phyloP scores from a whole-genome alignment of 2,113 vertebrate species.

The Lagopus leucura region DNA sequence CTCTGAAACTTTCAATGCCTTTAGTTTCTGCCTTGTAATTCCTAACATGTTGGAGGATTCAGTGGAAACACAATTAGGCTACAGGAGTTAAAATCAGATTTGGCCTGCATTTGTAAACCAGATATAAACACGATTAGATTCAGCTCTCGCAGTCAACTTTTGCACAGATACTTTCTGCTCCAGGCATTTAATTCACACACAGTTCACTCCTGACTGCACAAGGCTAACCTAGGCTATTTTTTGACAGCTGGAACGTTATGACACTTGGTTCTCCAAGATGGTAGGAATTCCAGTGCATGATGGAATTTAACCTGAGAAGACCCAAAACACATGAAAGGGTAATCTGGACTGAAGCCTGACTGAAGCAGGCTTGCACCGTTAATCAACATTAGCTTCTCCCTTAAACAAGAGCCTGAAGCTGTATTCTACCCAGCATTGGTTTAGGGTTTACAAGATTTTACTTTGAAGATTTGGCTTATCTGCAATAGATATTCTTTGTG shows the following conservation, averaged over 20 bases:
- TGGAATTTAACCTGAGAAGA: background rate
- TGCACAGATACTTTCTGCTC: background rate
- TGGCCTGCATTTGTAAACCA: background rate
- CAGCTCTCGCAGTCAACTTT: background rate
- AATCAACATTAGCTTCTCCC: background rate
- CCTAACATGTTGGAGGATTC: background rate
- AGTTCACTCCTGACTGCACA: background rate
- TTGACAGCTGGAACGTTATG: background rate
- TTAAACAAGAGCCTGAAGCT: background rate
- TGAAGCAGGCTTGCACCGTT: background rate
- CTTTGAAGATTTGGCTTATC: slow-evolving; percentile 34
- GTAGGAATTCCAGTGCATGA: background rate
- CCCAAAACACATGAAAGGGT: background rate
- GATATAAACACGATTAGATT: background rate
- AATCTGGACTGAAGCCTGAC: background rate
- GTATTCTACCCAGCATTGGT: background rate
- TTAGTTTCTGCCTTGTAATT: background rate
- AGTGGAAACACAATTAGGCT: background rate
- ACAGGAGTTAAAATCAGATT: background rate
- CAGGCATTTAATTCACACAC: background rate
- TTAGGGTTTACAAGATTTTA: background rate
- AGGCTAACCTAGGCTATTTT: background rate
- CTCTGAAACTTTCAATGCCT: background rate
- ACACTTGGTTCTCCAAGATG: background rate
- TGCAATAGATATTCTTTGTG: background rate